Conservation (phyloP, 92 coral and sea anemone genomes). For the Plumapathes pennacea region DNA sequence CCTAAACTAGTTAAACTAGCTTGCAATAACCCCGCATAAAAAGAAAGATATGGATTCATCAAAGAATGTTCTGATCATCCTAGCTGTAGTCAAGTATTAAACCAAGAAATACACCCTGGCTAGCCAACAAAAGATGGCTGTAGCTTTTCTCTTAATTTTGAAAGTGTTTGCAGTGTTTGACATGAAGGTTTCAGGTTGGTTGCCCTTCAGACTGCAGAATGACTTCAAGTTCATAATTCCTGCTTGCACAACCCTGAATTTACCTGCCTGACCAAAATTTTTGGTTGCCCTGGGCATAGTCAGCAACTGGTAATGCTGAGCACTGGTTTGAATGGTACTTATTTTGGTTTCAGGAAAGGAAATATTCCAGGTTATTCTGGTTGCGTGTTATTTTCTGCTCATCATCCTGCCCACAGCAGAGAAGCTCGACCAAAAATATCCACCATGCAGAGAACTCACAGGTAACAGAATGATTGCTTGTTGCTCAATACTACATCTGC, state of each 20-base stretch:
- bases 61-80: too few species aligned
- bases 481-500: not conserved
- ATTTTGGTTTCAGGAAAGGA: conserved; percentile 82
- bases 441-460: conserved; percentile 80
- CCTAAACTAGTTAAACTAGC: not conserved
- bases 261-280: not conserved
- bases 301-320: not conserved
- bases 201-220: too few species aligned
- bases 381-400: conserved; percentile 64
- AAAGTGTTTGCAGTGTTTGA: too few species aligned
- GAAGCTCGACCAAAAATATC: conserved; percentile 68
- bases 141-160: too few species aligned
- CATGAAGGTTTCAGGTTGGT: too few species aligned
- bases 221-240: too few species aligned
- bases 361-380: conserved; percentile 96
- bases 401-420: conserved; percentile 69
- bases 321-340: not conserved
- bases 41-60: not conserved
- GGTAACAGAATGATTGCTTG: conserved; percentile 28
- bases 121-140: too few species aligned
- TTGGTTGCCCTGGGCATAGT: not conserved
- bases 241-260: too few species aligned
- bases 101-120: too few species aligned
- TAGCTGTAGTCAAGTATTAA: too few species aligned
- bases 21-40: not conserved